Evolutionary conservation across 2,888 invertebrate species (phyloP).

Genomic region (Orthosia cruda): DNA sequence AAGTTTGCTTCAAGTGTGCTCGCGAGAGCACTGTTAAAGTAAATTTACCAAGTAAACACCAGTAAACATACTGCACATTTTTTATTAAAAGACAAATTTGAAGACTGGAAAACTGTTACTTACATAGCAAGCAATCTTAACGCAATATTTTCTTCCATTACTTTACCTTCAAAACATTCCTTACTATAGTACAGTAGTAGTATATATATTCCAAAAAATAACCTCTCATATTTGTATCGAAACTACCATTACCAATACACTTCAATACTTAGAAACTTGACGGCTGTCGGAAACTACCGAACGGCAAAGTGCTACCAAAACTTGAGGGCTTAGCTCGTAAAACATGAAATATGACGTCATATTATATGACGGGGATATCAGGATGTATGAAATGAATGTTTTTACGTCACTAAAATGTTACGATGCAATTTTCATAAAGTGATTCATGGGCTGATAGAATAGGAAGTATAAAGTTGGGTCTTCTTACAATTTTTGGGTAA

Average conservation of each 20-base stretch:
- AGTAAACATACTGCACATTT: too few species aligned
- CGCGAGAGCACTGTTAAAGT: too few species aligned
- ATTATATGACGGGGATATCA: constrained; percentile 59
- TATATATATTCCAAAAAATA: not conserved
- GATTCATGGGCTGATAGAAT: constrained; percentile 48
- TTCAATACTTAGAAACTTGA: constrained; percentile 57
- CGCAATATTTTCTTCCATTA: not conserved
- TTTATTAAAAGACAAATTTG: too few species aligned
- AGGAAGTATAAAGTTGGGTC: constrained; percentile 21
- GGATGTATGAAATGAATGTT: constrained; percentile 69
- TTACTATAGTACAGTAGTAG: too few species aligned
- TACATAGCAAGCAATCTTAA: not conserved
- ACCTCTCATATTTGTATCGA: not conserved
- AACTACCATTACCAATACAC: constrained; percentile 29
- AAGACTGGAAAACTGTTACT: too few species aligned
- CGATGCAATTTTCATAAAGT: constrained; percentile 71
- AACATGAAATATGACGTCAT: constrained; percentile 68
- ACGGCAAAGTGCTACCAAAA: constrained; percentile 51
- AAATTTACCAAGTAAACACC: too few species aligned
- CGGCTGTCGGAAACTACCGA: constrained; percentile 58
- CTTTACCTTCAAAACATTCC: not conserved
- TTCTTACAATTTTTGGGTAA: not conserved
- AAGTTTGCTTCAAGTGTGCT: too few species aligned
- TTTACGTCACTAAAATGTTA: constrained; percentile 69
- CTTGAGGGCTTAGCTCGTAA: constrained; percentile 61